Evolutionary conservation across 1,140 invertebrate species (phyloP), one percentile per base, ranked within the genome.

Genomic region (Drosophila auraria): DNA sequence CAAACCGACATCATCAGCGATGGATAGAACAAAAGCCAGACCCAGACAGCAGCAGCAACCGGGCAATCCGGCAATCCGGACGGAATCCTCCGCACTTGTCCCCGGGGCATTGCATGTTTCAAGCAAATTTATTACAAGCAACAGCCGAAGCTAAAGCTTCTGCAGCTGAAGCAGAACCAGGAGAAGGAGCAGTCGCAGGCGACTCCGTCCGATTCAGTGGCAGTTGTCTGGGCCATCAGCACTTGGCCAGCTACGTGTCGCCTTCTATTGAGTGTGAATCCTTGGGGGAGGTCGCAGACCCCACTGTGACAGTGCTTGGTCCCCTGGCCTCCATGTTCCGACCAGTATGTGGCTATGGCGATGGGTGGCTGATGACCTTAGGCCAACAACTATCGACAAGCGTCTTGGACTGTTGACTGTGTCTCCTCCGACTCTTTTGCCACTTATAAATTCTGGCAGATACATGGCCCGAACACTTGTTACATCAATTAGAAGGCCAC

Each of bases 391-490:
- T 86, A 90, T 90, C 79, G 82, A 90, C 86, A 90, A 87, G 68
- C 75, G 83, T 89, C 82, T 90, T 86, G 70, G 86, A 90, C 86
- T 81, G 77, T 70, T 71, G 75, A 80, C 83, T 75, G 53, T 68
- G 61, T 61, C 71, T 78, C 62, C 73, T 71, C 84, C 79, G 77
- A 82, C 80, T 86, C 80, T 80, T 90, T 86, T 86, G 82, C 86
- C 87, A 83, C 78, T 83, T 83, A 82, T 82, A 91, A 91, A 91
- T 89, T 91, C 87, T 87, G 81, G 78, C 81, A 80, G 82, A 79
- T 82, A 90, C 89, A 91, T 91, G 87, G 91, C 77, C 79, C 89
- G 86, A 91, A 90, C 90, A 91, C 90, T 91, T 91, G 89, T 92
- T 91, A 91, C 89, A 91, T 92, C 89, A 91, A 91, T 91, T 91